These are phyloP conservation scores for Hycleus cichorii DNA, from an alignment of 1,140 invertebrate genomes.

Conservation along the genomic window DNA sequence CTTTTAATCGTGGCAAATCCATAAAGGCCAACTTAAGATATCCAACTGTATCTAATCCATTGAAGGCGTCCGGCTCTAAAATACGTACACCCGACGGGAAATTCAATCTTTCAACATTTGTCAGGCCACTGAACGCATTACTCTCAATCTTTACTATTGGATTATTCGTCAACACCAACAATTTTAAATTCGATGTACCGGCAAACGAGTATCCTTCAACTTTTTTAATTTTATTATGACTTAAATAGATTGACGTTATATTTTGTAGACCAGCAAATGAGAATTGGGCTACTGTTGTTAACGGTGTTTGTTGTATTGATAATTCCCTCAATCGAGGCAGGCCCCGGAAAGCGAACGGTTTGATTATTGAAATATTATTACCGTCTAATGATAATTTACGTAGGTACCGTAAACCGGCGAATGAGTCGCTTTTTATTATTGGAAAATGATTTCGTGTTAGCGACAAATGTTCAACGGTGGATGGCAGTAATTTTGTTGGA, in stretches of 20 bases:
- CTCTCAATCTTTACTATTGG: conserved; percentile 64
- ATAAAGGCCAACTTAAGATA: conserved; percentile 71
- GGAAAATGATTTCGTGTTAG: conserved; percentile 73
- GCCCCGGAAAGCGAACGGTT: conserved; percentile 74
- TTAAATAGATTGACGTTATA: conserved; percentile 62
- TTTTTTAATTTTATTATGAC: conserved; percentile 68
- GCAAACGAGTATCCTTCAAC: conserved; percentile 76
- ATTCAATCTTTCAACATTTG: conserved; percentile 65
- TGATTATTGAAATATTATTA: conserved; percentile 71
- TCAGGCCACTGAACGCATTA: conserved; percentile 71
- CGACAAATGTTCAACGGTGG: conserved; percentile 70
- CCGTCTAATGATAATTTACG: conserved; percentile 69
- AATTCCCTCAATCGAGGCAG: conserved; percentile 64
- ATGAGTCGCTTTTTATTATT: conserved; percentile 69
- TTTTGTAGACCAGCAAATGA: conserved; percentile 77
- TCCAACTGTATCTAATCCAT: conserved; percentile 68
- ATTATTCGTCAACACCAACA: conserved; percentile 68
- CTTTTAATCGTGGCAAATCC: conserved; percentile 61
- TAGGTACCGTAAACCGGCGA: conserved; percentile 60
- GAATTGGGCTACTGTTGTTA: conserved; percentile 66
- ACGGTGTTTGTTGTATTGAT: conserved; percentile 72
- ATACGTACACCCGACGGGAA: conserved; percentile 67
- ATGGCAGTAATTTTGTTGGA: conserved; percentile 59
- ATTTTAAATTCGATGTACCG: conserved; percentile 69
- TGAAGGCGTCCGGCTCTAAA: conserved; percentile 71